phyloP scores from a whole-genome alignment of 2,888 invertebrate genomes.

The Drosophila nr. perissopoda region DNA sequence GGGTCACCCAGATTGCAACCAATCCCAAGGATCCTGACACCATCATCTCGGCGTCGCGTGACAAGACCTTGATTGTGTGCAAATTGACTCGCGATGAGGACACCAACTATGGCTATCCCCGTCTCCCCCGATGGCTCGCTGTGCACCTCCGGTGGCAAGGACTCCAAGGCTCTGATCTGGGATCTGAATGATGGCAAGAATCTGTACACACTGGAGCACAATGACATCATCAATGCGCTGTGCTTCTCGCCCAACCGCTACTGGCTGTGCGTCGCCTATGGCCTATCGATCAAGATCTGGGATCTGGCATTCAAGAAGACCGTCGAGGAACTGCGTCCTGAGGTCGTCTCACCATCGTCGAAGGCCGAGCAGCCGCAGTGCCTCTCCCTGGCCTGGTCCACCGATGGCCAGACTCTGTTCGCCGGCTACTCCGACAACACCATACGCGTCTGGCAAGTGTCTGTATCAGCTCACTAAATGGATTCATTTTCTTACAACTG shows the following conservation, averaged over 20 bases:
- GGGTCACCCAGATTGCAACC: too few species aligned
- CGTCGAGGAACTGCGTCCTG: slow-evolving; percentile 99
- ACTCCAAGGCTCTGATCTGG: slow-evolving; percentile 99
- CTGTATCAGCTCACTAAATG: slow-evolving; percentile 91
- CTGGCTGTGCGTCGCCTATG: slow-evolving; percentile 99
- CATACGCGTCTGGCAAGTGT: slow-evolving; percentile 99
- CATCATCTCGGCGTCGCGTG: too few species aligned
- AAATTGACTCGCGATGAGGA: too few species aligned
- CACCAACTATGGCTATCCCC: too few species aligned
- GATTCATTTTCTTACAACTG: slow-evolving; percentile 31
- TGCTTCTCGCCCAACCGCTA: slow-evolving; percentile 99
- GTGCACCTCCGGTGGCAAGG: slow-evolving; percentile 99
- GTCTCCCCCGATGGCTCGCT: slow-evolving; percentile 99
- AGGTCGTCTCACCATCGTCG: slow-evolving; percentile 91
- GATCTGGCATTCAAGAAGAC: slow-evolving; percentile 99
- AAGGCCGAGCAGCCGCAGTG: slow-evolving; percentile 98
- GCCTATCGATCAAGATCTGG: slow-evolving; percentile 99
- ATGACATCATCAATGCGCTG: slow-evolving; percentile 98
- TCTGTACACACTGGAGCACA: slow-evolving; percentile 98
- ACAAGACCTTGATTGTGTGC: too few species aligned
- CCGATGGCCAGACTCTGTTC: slow-evolving; percentile 99
- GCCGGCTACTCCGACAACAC: slow-evolving; percentile 99
- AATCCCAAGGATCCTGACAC: too few species aligned
- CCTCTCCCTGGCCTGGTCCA: slow-evolving; percentile 98
- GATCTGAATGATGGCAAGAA: slow-evolving; percentile 99